Base-by-base conservation (phyloP, 2,888 invertebrate genomes). In the Lordiphosa fenestrarum region DNA sequence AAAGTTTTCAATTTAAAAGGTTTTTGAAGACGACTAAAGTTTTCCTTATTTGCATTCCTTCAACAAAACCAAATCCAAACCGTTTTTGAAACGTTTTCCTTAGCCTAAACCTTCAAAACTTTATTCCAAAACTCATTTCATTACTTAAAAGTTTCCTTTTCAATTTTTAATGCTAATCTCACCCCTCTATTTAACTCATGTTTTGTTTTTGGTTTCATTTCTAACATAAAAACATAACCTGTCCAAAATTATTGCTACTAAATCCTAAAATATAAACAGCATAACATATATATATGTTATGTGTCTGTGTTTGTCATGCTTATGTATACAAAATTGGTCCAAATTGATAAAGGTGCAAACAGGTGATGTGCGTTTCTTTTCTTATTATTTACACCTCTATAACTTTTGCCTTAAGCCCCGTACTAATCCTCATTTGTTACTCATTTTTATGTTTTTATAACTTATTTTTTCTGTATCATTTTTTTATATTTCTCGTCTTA, bases 391-490 rank as follows among this genome's bases (percentile, higher is more conserved):
- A 1, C 2, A 15, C 15, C 15, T 15, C 9, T 30, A 3, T 30
- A 30, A 42, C 39, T 54, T 35, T 35, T 47, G 44, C 61, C 51
- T 55, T 36, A 30, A 30, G 30, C 30, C n/a, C n/a, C 9, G 7
- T 30, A 30, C 30, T 38, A 40, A 49, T 23, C 7, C 21, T 23
- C 52, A 49, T 25, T 54, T 30, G 41, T 42, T 52, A 13, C 33
- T 7, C 19, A n/a, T 49, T 48, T 5, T 13, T 44, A 41, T 59
- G 52, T 63, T 37, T 63, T 37, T 39, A 50, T 64, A 62, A 42
- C 38, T 51, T 30, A 51, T 46, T 53, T 40, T 51, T 50, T 48
- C 59, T 62, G 15, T 53, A 55, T 58, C 47, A 33, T 47, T 25
- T 35, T 23, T 53, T 49, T 56, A 57, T 52, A 56, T 50, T 46